Evolutionary conservation across 2,888 invertebrate genomes (phyloP).

Genomic region (Drosophila kambysellisi): DNA sequence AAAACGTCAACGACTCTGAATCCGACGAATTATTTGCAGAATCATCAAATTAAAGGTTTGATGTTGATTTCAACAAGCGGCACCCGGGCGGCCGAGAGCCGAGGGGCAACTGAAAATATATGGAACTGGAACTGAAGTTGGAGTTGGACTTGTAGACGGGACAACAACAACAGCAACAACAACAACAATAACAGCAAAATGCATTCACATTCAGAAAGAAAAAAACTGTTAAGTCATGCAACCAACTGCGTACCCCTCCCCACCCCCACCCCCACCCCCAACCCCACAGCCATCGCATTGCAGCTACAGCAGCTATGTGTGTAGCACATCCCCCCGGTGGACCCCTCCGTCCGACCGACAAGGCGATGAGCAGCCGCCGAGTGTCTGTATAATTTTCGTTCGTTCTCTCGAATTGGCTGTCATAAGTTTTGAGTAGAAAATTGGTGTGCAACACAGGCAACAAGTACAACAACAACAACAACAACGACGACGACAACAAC

Average conservation of each 20-base stretch:
- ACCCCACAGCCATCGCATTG: background rate
- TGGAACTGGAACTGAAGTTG: conserved; percentile 55
- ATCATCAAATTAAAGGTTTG: conserved; percentile 83
- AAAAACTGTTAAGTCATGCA: conserved; percentile 57
- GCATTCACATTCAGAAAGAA: conserved; percentile 17
- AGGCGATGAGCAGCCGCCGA: conserved; percentile 48
- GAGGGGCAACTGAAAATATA: conserved; percentile 27
- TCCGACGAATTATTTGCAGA: conserved; percentile 78
- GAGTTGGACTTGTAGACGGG: conserved; percentile 39
- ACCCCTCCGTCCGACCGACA: background rate
- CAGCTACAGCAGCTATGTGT: conserved; percentile 3
- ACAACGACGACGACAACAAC: conserved; percentile 19
- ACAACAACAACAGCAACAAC: conserved; percentile 15
- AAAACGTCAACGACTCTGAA: conserved; percentile 76
- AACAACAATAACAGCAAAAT: conserved; percentile 12
- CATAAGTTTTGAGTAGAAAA: conserved; percentile 82
- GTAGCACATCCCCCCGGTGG: background rate
- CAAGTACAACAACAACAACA: conserved; percentile 41
- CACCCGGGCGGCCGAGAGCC: conserved; percentile 33
- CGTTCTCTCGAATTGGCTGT: conserved; percentile 82
- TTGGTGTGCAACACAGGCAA: conserved; percentile 78
- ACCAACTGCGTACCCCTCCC: conserved; percentile 2
- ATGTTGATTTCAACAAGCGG: conserved; percentile 80
- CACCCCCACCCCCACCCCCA: background rate
- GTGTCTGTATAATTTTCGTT: conserved; percentile 81